A percentile compares a stretch with the other conserved stretches of the same genome.
Conservation (phyloP, 1,140 invertebrate genomes). For the Cotesia typhae region DNA sequence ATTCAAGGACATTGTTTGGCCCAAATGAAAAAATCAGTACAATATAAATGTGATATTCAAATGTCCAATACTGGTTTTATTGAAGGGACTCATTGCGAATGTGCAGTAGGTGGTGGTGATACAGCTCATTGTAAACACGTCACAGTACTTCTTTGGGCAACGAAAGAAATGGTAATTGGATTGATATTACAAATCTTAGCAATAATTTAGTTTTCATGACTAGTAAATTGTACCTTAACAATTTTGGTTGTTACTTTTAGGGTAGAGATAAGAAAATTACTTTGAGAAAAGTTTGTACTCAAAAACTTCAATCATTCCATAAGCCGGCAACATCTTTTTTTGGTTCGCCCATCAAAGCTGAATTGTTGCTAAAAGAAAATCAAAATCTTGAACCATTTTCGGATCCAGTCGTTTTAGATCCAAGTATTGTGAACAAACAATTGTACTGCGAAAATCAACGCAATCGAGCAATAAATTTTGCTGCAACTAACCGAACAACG, state of each 20-base stretch:
- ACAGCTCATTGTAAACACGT: conserved; percentile 26
- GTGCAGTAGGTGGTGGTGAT: conserved; percentile 18
- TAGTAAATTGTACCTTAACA: conserved; percentile 2
- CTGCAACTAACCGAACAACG: conserved; percentile 2
- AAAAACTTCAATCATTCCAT: conserved; percentile 28
- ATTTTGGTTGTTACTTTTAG: not conserved
- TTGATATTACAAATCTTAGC: conserved; percentile 11
- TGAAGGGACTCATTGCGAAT: conserved; percentile 25
- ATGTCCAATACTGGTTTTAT: not conserved
- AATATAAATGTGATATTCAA: not conserved
- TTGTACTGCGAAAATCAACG: conserved; percentile 8
- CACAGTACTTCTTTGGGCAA: conserved; percentile 21
- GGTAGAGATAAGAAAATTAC: conserved; percentile 19
- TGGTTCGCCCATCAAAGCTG: conserved; percentile 28
- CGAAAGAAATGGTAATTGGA: conserved; percentile 9
- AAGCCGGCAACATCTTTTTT: not conserved
- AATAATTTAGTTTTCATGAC: not conserved
- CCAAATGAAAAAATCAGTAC: too few relatives aligned
- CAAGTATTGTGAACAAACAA: conserved; percentile 15
- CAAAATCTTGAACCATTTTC: not conserved
- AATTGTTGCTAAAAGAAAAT: conserved; percentile 16
- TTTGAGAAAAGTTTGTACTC: conserved; percentile 20
- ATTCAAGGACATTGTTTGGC: too few relatives aligned
- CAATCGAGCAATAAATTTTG: conserved; percentile 13
- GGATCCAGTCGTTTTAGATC: conserved; percentile 19